Percentiles rank a stretch among this genome's conserved stretches.
Conservation (phyloP, 2,888 invertebrate species). For the Idaea biselata region DNA sequence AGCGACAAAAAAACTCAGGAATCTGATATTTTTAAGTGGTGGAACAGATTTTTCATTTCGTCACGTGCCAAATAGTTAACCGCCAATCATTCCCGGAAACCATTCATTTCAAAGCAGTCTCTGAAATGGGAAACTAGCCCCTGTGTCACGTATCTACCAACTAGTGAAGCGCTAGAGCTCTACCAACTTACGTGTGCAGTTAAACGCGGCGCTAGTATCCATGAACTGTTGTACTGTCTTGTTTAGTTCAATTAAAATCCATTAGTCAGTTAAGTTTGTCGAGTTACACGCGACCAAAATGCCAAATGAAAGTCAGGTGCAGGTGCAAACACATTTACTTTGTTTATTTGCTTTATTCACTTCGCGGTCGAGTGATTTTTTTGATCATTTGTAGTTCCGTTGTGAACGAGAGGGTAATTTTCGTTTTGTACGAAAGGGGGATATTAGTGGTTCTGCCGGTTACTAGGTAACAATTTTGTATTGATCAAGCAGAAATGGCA, state of each 20-base stretch:
- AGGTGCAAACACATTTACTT: constrained; percentile 25
- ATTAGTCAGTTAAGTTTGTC: constrained; percentile 19
- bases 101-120: background rate
- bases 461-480: background rate
- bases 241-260: background rate
- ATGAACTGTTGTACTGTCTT: background rate
- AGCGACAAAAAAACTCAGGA: no score
- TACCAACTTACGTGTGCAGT: background rate
- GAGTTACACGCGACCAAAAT: constrained; percentile 28
- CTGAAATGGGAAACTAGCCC: background rate
- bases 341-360: constrained; percentile 12
- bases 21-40: no score
- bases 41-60: constrained; percentile 9
- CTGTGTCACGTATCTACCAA: background rate
- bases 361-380: background rate
- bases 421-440: background rate
- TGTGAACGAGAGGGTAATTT: background rate
- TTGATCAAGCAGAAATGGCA: background rate
- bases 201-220: background rate
- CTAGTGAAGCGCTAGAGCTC: background rate
- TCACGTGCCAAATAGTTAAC: constrained; percentile 4
- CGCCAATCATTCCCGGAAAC: background rate
- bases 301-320: constrained; percentile 23
- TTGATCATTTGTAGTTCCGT: background rate
- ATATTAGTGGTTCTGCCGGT: background rate